Percentiles rank a stretch among this genome's conserved stretches.
Conservation (phyloP, 2,113 vertebrate genomes). For the Montifringilla adamsi region DNA sequence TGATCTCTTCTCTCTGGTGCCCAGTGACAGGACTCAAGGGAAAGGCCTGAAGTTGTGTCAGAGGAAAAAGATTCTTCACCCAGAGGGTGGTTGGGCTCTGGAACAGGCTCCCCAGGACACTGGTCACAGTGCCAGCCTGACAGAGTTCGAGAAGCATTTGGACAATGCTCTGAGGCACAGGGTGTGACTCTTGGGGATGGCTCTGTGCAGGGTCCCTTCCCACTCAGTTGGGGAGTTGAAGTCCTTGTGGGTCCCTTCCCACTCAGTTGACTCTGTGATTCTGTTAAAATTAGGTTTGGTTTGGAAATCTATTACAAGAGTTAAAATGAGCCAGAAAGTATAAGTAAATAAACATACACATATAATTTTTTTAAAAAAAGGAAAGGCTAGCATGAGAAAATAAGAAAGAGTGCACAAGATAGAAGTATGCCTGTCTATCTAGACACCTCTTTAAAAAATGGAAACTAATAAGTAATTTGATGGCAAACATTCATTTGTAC, state of each 20-base stretch:
- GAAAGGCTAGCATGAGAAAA: neutral
- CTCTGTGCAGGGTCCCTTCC: neutral
- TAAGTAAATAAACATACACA: neutral
- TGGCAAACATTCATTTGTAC: neutral
- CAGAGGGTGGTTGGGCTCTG: neutral
- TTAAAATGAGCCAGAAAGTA: neutral
- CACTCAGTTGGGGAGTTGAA: neutral
- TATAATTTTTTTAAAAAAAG: neutral
- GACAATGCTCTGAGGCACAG: too few relatives aligned
- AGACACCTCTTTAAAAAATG: neutral
- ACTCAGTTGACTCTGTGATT: neutral
- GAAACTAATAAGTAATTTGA: neutral
- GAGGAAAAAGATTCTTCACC: neutral
- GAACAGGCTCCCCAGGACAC: neutral
- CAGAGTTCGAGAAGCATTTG: neutral
- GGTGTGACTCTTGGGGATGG: neutral
- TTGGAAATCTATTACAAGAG: neutral
- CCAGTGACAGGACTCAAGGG: rapidly evolving
- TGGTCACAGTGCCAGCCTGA: neutral
- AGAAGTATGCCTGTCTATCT: neutral
- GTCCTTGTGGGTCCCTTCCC: neutral
- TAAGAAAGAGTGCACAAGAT: neutral
- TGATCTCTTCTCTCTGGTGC: neutral
- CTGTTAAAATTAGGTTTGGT: neutral
- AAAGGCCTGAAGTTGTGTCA: neutral